These are phyloP conservation scores for Cathartes aura DNA, from an alignment of 2,113 vertebrate genomes.

Conservation along the genomic window DNA sequence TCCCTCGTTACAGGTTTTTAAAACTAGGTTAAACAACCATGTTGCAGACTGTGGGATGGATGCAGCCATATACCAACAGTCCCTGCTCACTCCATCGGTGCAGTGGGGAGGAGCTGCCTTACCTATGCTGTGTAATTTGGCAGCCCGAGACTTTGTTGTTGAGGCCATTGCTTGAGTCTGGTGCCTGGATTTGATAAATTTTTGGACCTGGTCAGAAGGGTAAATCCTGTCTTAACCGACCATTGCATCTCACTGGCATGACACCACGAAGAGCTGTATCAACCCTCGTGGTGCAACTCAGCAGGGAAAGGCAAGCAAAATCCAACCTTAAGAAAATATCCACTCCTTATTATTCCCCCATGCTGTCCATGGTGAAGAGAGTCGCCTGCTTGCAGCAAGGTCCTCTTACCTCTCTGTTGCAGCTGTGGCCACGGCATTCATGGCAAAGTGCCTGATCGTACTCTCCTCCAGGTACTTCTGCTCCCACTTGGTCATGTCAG, in stretches of 20 bases:
- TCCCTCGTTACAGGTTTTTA: background rate
- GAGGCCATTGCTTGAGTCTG: background rate
- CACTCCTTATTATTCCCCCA: background rate
- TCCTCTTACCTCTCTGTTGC: constrained; percentile 77
- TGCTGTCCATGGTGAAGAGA: background rate
- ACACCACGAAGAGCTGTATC: background rate
- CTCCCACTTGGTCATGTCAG: constrained; percentile 89
- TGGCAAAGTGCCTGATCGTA: constrained; percentile 85
- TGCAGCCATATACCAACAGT: background rate
- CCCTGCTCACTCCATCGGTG: fast-evolving
- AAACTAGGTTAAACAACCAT: background rate
- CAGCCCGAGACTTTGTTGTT: background rate
- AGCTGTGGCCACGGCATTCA: constrained; percentile 81
- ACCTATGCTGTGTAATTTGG: background rate
- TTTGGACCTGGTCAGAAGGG: background rate
- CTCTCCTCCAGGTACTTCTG: constrained; percentile 90
- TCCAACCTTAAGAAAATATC: background rate
- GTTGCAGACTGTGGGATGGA: background rate
- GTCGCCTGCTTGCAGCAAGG: background rate
- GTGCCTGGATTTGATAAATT: background rate
- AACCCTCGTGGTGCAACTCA: fast-evolving
- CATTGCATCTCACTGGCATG: background rate
- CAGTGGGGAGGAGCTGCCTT: background rate
- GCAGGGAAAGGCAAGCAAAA: background rate
- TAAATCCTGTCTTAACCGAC: background rate